These are phyloP conservation scores for Cepaea hortensis DNA, from an alignment of 2,888 invertebrate genomes.

Conservation along the genomic window DNA sequence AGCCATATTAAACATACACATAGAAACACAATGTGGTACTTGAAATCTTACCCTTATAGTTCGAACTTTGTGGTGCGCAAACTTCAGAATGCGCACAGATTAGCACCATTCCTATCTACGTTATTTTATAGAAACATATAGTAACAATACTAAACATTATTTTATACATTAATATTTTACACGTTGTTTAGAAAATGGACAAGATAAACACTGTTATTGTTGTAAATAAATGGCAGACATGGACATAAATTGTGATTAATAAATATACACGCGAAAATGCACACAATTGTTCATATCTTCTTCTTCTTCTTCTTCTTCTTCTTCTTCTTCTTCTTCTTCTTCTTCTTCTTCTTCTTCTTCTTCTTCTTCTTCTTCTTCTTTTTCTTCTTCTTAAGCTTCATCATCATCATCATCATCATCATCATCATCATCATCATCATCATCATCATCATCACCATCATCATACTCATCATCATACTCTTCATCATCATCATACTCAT, in stretches of 20 bases:
- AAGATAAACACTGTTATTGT: background rate
- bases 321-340: background rate
- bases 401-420: background rate
- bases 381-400: background rate
- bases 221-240: background rate
- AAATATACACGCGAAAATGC: background rate
- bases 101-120: constrained; percentile 37
- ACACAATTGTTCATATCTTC: background rate
- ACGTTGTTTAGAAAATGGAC: background rate
- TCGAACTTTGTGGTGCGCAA: constrained; percentile 43
- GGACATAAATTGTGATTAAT: background rate
- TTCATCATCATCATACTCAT: constrained; percentile 5
- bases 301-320: background rate
- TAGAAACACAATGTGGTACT: background rate
- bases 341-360: background rate
- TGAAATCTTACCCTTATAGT: constrained; percentile 35
- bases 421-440: constrained; percentile 28
- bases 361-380: background rate
- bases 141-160: too few relatives aligned
- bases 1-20: too few relatives aligned
- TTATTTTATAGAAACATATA: background rate
- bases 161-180: background rate
- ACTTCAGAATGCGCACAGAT: constrained; percentile 27
- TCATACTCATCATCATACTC: too few relatives aligned
- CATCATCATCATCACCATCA: constrained; percentile 15